Percentiles rank a stretch among this genome's conserved stretches.
Evolutionary conservation across 2,113 vertebrate species (phyloP).

Genomic region (Panthera uncia): DNA sequence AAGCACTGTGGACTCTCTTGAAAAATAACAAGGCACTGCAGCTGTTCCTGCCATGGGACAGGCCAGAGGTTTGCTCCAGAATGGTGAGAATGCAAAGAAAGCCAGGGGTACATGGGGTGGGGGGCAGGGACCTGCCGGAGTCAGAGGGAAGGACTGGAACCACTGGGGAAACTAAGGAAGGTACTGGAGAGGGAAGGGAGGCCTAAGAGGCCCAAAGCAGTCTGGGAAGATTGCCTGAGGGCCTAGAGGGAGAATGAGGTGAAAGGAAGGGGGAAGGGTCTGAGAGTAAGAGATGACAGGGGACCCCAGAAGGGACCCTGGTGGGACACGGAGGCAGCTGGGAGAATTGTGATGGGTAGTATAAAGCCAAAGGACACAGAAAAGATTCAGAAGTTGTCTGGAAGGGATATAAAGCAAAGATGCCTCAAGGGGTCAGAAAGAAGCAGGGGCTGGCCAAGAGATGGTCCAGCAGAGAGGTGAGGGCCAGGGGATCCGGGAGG

Average conservation of each 20-base stretch:
- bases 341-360: neutral
- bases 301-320: neutral
- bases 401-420: neutral
- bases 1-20: neutral
- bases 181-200: neutral
- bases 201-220: neutral
- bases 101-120: neutral
- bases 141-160: neutral
- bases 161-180: constrained; percentile 27
- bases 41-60: neutral
- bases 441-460: neutral
- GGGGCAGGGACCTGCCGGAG: neutral
- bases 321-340: too few species aligned
- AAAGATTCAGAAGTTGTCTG: neutral
- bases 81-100: neutral
- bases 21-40: neutral
- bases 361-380: neutral
- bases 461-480: neutral
- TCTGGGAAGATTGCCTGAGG: neutral
- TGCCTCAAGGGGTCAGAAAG: neutral
- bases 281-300: neutral
- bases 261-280: neutral
- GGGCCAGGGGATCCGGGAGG: neutral
- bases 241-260: neutral
- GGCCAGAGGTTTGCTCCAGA: neutral